Conservation (phyloP, 2,113 vertebrate species). For the Proteles cristata region DNA sequence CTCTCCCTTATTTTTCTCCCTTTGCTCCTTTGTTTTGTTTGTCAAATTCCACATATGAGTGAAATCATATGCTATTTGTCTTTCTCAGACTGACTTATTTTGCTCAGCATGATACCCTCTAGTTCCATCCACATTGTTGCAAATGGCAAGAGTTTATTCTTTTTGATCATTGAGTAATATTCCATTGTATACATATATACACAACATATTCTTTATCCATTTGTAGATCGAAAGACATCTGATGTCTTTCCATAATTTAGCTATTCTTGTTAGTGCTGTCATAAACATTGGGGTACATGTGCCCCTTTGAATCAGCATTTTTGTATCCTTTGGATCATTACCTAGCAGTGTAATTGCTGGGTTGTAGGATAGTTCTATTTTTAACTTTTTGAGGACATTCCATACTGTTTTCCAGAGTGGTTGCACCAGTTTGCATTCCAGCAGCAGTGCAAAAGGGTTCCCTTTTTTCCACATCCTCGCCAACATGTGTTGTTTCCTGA, state of each 20-base stretch:
- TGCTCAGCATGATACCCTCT: not conserved
- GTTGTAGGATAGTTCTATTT: not conserved
- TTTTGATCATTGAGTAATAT: not conserved
- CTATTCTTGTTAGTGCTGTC: not conserved
- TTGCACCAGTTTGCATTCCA: not conserved
- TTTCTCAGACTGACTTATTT: not conserved
- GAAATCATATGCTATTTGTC: not conserved
- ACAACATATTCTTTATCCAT: not conserved
- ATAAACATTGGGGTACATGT: not conserved
- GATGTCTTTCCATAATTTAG: not conserved
- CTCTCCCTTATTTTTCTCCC: not conserved
- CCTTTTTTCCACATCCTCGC: not conserved
- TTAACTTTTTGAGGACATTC: not conserved
- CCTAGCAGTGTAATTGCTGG: not conserved
- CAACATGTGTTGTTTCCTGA: not conserved
- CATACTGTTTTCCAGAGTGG: not conserved
- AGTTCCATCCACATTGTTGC: not conserved
- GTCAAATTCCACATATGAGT: not conserved
- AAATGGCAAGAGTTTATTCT: not conserved
- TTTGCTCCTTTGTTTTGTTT: not conserved
- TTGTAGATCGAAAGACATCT: not conserved
- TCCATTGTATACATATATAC: not conserved
- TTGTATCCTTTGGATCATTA: not conserved
- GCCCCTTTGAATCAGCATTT: not conserved
- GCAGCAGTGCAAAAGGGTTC: not conserved